Base-by-base conservation (phyloP, 2,888 invertebrate species). In the Polyploca ridens region DNA sequence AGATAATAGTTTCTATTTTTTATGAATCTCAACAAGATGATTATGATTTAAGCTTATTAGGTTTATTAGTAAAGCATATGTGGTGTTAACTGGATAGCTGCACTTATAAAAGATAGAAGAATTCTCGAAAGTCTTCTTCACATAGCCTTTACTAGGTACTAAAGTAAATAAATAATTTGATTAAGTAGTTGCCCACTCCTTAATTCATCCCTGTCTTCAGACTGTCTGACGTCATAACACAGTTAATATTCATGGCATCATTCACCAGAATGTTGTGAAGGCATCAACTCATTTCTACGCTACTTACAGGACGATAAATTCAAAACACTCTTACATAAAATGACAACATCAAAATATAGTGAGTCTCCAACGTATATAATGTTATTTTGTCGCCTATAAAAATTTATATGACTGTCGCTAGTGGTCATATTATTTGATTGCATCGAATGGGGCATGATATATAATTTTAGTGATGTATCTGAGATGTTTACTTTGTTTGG, bases 241-340 rank as follows among this genome's bases (percentile, higher is more conserved):
- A 44, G 44, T 14, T 35, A n/a, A 5, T 27, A 33, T 33, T 41
- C 41, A 13, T 41, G 13, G 38, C 10, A 10, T 35, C 33, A 7
- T 5, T 59, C 14, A 33, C n/a, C 58, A 35, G 27, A 33, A 38
- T 38, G 14, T 10, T 16, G 16, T 60, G 19, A 11, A 61, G 11
- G 6, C 61, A 61, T 41, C 41, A 44, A 60, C 54, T 54, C 54
- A 19, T 19, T 19, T 35, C 62, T 66, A 59, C 54, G 67, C 66
- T 63, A 79, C 74, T 81, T 77, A 82, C 79, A 73, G 74, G 64
- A 64, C 77, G 66, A 79, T 82, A 81, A 79, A 81, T 81, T 78
- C 72, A 75, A 78, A 76, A 72, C 74, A 77, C 65, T 71, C 65
- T 66, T 63, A 67, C 70, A 71, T 76, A 75, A 75, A 76, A 60